Conservation (phyloP, 1,140 invertebrate genomes). For the Ylistrum balloti region DNA sequence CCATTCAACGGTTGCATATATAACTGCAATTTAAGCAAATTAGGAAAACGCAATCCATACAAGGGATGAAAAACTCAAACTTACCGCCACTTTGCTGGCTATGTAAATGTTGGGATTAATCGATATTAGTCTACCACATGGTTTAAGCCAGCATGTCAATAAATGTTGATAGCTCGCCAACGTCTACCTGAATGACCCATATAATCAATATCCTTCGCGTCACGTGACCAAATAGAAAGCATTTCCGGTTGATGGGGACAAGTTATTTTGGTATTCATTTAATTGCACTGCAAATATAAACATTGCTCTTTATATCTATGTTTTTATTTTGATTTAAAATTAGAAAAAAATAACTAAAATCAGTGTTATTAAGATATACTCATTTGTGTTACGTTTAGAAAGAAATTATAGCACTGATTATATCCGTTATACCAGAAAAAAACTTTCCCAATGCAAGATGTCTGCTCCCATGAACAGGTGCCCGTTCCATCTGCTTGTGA, state of each 20-base stretch:
- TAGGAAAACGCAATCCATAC: neutral
- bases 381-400: no score
- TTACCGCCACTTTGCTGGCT: slow-evolving; percentile 43
- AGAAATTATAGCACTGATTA: no score
- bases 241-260: neutral
- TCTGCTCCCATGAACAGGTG: slow-evolving; percentile 50
- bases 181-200: slow-evolving; percentile 60
- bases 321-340: no score
- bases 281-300: no score
- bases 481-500: neutral
- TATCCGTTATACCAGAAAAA: neutral
- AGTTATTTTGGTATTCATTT: no score
- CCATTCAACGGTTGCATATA: neutral
- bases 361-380: neutral
- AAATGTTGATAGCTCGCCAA: slow-evolving; percentile 55
- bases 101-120: slow-evolving; percentile 49
- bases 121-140: slow-evolving; percentile 52
- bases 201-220: slow-evolving; percentile 52
- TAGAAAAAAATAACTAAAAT: neutral
- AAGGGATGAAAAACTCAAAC: slow-evolving; percentile 48
- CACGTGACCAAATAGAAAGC: slow-evolving; percentile 44
- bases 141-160: slow-evolving; percentile 59
- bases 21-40: neutral
- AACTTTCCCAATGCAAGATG: slow-evolving; percentile 42
- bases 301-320: no score